Base-by-base conservation (phyloP, 2,888 invertebrate genomes). In the Mesoligia furuncula region DNA sequence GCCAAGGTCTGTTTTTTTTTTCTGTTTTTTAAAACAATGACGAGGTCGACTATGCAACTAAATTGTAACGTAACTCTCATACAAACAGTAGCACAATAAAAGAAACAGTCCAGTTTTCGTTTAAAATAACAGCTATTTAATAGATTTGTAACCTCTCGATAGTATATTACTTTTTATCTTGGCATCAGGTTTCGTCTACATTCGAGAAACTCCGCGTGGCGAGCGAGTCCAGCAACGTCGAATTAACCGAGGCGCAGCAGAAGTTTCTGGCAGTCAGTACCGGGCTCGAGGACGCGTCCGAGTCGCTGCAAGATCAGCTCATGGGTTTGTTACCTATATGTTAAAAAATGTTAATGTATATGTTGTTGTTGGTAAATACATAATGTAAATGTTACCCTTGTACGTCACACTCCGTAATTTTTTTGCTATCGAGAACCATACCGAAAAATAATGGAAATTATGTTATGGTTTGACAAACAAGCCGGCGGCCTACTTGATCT, bases 281-380 rank as follows among this genome's bases (percentile, higher is more conserved):
- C 54, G 99, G 99, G 17, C 97, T 98, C 88, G 98, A 98, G 73
- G 98, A 98, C 85, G 98, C 98, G 31, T 98, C 98, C 11, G 98
- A 98, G 57, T 98, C 99, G 0, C 96, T 99, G 74, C 98, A 99
- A 92, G 98, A 99, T 86, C 99, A 99, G 93, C 97, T 99, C 36
- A 99, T 99, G 93, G 97, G 98, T 98, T 91, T 39, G 65, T 39
- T 20, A 48, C 48, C 13, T 67, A 45, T 27, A 20, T 27, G 11
- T 20, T 9, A 39, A n/a, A 36, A 15, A 4, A 4, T 0, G 9
- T 20, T 27, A 61, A 31, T 31, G 36, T 65, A 39, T 20, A 6
- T 66, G 24, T 0, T 64, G 20, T 48, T 15, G 7, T 67, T 48
- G 13, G 20, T 13, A 48, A 45, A 27, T 31, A 45, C 9, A 39